phyloP scores from a whole-genome alignment of 2,888 invertebrate species.

The Apoda limacodes region DNA sequence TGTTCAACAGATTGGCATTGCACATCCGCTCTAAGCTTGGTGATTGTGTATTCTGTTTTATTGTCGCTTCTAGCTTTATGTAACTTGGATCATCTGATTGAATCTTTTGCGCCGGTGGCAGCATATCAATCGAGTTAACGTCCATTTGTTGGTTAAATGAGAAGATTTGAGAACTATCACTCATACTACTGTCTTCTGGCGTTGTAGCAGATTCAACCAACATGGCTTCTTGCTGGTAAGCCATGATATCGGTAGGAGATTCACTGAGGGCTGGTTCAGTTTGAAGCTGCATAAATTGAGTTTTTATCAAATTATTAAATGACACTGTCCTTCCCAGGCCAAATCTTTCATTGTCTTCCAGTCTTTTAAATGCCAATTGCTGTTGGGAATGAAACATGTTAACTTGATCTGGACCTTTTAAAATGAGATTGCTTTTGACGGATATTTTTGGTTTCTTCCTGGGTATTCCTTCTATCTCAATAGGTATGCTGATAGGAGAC shows the following conservation, averaged over 20 bases:
- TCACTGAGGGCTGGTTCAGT: conserved; percentile 48
- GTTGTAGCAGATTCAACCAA: conserved; percentile 39
- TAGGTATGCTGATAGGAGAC: conserved; percentile 42
- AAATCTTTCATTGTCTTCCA: conserved; percentile 55
- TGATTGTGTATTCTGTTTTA: conserved; percentile 60
- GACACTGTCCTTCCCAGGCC: conserved; percentile 52
- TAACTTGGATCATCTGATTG: conserved; percentile 53
- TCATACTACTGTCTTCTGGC: conserved; percentile 40
- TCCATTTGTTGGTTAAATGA: conserved; percentile 53
- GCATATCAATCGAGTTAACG: conserved; percentile 45
- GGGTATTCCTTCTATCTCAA: conserved; percentile 44
- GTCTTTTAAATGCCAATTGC: conserved; percentile 56
- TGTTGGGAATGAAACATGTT: conserved; percentile 64
- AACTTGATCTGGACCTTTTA: conserved; percentile 61
- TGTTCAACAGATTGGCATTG: conserved; percentile 46
- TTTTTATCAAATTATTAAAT: conserved; percentile 57
- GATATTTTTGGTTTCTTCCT: conserved; percentile 65
- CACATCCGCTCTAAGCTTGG: conserved; percentile 59
- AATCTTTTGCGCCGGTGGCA: conserved; percentile 49
- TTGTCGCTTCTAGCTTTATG: conserved; percentile 57
- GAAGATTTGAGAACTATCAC: conserved; percentile 44
- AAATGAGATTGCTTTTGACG: conserved; percentile 60
- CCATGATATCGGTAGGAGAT: conserved; percentile 43
- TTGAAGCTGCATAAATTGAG: conserved; percentile 58
- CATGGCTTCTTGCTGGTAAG: conserved; percentile 46